Conservation (phyloP, 2,113 vertebrate genomes). For the Athene cunicularia region DNA sequence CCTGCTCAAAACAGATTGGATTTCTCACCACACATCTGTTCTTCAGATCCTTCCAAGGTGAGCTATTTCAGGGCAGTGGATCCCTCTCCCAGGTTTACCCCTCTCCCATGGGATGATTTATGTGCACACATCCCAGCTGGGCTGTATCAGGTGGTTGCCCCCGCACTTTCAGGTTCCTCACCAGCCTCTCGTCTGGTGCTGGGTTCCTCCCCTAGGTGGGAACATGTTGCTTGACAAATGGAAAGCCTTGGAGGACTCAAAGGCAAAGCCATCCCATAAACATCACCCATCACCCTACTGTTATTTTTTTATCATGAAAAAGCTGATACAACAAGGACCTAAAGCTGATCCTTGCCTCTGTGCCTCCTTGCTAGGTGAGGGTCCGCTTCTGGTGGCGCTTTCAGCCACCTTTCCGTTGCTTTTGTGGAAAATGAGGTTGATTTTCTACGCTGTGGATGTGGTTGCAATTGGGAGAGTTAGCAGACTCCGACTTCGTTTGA, state of each 20-base stretch:
- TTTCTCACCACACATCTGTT: not conserved
- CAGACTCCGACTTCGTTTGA: not conserved
- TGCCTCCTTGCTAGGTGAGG: not conserved
- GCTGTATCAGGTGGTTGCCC: too few species aligned
- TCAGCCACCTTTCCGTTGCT: not conserved
- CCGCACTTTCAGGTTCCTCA: not conserved
- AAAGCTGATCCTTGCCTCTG: not conserved
- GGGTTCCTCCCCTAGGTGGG: fast-evolving
- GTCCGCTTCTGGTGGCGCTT: not conserved
- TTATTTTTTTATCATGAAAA: not conserved
- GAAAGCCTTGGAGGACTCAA: not conserved
- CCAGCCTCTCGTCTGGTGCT: not conserved
- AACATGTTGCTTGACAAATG: not conserved
- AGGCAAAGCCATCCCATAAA: not conserved
- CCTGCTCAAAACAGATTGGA: not conserved
- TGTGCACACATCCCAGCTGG: not conserved
- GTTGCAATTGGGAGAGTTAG: not conserved
- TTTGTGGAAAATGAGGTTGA: not conserved
- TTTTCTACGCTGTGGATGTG: not conserved
- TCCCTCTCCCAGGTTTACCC: not conserved
- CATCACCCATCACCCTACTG: not conserved
- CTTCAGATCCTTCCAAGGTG: too few species aligned
- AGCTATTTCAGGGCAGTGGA: not conserved
- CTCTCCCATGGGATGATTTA: not conserved
- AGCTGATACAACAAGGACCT: not conserved